phyloP scores from a whole-genome alignment of 2,797 vertebrate genomes.

The Molossus alvarezi region DNA sequence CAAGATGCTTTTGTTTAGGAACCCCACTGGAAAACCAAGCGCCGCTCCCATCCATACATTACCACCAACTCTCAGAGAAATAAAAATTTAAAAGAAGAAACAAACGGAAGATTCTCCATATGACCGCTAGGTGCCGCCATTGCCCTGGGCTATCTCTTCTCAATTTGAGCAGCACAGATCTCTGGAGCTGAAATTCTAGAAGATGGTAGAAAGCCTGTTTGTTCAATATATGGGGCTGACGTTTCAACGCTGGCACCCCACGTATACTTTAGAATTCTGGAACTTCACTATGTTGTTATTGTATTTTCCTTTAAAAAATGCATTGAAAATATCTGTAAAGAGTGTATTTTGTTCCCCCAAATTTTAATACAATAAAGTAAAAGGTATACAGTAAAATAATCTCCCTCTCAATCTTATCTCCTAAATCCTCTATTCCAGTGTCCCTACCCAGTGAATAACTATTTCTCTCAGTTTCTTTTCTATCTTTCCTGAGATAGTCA shows the following conservation, averaged over 20 bases:
- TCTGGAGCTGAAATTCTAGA: slow-evolving; percentile 45
- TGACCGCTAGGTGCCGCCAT: slow-evolving; percentile 72
- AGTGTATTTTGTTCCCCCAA: neutral
- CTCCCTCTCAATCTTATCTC: neutral
- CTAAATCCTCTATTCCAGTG: neutral
- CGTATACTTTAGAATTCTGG: slow-evolving; percentile 12
- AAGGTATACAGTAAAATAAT: neutral
- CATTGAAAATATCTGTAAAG: slow-evolving; percentile 49
- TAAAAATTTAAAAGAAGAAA: neutral
- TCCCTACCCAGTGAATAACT: neutral
- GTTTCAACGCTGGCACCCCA: neutral
- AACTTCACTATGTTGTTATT: neutral
- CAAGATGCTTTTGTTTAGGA: neutral
- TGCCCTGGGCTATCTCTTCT: neutral
- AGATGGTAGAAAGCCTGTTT: slow-evolving; percentile 48
- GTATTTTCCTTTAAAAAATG: neutral
- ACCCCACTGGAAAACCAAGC: neutral
- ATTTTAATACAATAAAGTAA: neutral
- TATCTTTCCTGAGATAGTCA: neutral
- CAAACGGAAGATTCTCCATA: neutral
- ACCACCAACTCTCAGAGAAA: neutral
- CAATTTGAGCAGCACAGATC: neutral
- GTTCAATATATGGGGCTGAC: neutral
- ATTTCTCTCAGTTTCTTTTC: neutral
- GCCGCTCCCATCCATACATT: too few relatives aligned